Base-by-base conservation (phyloP, 1,140 invertebrate species). In the Parapsyche elsis region DNA sequence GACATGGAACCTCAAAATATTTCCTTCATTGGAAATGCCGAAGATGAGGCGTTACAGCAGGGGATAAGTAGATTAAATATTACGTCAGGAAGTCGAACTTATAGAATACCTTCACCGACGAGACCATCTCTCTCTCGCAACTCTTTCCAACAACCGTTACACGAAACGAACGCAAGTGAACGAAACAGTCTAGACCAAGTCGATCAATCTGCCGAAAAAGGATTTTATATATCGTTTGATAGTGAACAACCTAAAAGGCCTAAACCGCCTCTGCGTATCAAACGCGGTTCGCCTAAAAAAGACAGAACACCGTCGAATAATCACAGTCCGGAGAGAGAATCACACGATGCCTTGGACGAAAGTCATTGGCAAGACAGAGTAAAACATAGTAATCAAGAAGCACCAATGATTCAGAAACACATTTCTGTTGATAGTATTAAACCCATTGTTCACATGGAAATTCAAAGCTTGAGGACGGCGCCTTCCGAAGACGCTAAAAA, bases 141-240 rank as follows among this genome's bases (percentile, higher is more conserved):
- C 86, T 94, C 94, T 45, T 94, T 95, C 89, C 93, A 94, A 86
- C 91, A 91, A 84, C 83, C 86, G 16, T 24, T 77, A 78, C 64
- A 83, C 73, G 75, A 81, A 87, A 87, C 84, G 82, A 87, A 5
- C 84, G 73, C 64, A 76, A 85, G 73, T 81, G 83, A n/a, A n/a
- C n/a, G 67, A 80, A 78, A 67, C 53, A 83, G 79, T 44, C 59
- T 85, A 14, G 88, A 88, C 10, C 87, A 90, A 59, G 87, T 87
- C 57, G 91, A 91, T 78, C 85, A 88, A n/a, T 89, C 87, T n/a
- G 91, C 91, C 81, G 94, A 96, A 86, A 95, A 96, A 88, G 96
- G 96, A n/a, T 98, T 98, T 88, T 97, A 98, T 86, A 97, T 98
- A 85, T 95, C 95, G 23, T 97, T 98, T 86, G 96, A 97, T 85